Evolutionary conservation across 2,888 invertebrate genomes (phyloP), one percentile per base, ranked within the genome.

Genomic region (Microctonus hyperodae): DNA sequence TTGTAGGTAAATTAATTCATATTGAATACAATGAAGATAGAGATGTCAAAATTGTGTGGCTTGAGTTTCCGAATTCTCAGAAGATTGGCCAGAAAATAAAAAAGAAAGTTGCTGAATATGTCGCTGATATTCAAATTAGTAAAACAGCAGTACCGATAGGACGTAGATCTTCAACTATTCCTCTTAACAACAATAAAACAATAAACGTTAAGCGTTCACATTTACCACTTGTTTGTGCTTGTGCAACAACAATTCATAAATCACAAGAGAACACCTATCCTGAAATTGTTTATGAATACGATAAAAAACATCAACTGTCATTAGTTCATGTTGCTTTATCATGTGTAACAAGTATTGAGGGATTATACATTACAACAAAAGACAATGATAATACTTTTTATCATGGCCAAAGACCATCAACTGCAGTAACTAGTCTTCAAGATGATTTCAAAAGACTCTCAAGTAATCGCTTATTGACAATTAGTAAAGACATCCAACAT

Each of bases 1-100:
- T 76, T 23, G 69, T 74, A 50, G 78, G 78, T 23, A 73, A 70
- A 69, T 72, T 79, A 58, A 53, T 72, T 25, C 70, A 74, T 67
- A 70, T 81, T 35, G 78, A 78, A 65, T 23, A 35, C 28, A 48
- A 70, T 64, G 67, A 70, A 25, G 60, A 53, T 61, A 33, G 60
- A 40, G 60, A 64, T 10, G 62, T 69, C 1, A 67, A 20, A 28
- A 25, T 48, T 28, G 56, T 64, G 7, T 71, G 69, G 71, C 37
- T 69, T 16, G 61, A 60, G 9, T 70, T 70, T 51, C 51, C 67
- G 1, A 28, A 61, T 20, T 35, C 37, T 23, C 13, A 51, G 1
- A 67, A 55, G 40, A 66, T 53, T 35, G 70, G 70, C 20, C 33
- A 62, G 48, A 62, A 50, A 61, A 56, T 20, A 23, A 20, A 59